Conservation (phyloP, 1,140 invertebrate genomes). For the Colletes gigas region DNA sequence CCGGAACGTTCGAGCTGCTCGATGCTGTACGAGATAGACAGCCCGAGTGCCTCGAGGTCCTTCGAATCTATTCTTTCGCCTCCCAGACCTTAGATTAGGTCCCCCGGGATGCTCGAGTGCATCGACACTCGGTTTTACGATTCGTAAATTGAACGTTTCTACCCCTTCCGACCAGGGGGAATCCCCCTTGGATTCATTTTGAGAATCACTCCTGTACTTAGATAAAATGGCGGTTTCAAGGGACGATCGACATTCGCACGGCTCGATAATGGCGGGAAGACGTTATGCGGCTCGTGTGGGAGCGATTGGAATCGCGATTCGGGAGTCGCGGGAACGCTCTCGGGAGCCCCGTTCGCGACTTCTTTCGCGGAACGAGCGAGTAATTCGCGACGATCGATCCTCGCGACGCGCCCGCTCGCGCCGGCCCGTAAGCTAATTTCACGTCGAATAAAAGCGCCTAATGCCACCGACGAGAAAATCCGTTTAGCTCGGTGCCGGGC, state of each 20-base stretch:
- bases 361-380: background rate
- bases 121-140: too few relatives aligned
- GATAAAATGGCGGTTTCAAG: too few relatives aligned
- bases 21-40: too few relatives aligned
- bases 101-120: too few relatives aligned
- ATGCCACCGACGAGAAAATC: constrained; percentile 67
- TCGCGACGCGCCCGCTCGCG: background rate
- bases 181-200: too few relatives aligned
- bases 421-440: constrained; percentile 68
- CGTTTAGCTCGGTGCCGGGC: constrained; percentile 61
- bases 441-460: constrained; percentile 69
- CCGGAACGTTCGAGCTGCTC: too few relatives aligned
- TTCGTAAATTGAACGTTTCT: too few relatives aligned
- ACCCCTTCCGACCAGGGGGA: too few relatives aligned
- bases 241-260: constrained; percentile 42
- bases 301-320: constrained; percentile 12
- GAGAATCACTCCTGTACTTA: too few relatives aligned
- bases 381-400: constrained; percentile 53
- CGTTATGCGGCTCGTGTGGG: constrained; percentile 20
- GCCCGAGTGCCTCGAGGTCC: too few relatives aligned
- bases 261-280: constrained; percentile 32
- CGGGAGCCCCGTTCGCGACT: background rate
- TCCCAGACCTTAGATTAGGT: too few relatives aligned
- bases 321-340: background rate
- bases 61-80: too few relatives aligned